Percentiles rank a stretch among this genome's conserved stretches.
These are phyloP conservation scores for Ichneumoninae sp. DNA, from an alignment of 2,888 invertebrate genomes.

Conservation along the genomic window DNA sequence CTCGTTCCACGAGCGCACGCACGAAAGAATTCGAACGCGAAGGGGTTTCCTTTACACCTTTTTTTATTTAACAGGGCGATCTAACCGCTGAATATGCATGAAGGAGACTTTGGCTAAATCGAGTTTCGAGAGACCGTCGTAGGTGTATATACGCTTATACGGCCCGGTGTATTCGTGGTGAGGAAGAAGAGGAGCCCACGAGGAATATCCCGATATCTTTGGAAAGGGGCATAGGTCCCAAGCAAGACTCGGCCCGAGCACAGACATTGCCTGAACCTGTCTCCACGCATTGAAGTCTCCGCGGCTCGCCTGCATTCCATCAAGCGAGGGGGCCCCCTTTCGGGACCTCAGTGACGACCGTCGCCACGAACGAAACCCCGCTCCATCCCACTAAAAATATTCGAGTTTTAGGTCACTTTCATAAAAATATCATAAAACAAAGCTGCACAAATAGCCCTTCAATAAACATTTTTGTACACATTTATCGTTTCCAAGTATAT, in stretches of 20 bases:
- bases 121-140: constrained; percentile 18
- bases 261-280: constrained; percentile 83
- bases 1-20: not conserved
- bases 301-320: constrained; percentile 83
- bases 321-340: constrained; percentile 75
- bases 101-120: constrained; percentile 29
- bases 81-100: constrained; percentile 45
- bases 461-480: no score
- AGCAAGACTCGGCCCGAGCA: constrained; percentile 46
- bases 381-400: constrained; percentile 37
- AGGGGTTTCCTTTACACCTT: not conserved
- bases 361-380: constrained; percentile 71
- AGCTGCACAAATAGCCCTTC: no score
- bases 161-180: not conserved
- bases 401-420: no score
- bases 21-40: not conserved
- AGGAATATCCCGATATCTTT: constrained; percentile 82
- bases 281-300: constrained; percentile 83
- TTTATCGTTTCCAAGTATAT: no score
- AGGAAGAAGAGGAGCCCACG: constrained; percentile 11
- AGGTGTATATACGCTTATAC: no score
- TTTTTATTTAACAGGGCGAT: constrained; percentile 11
- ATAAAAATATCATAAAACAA: no score
- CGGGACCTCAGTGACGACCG: constrained; percentile 72
- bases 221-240: constrained; percentile 82